These are phyloP conservation scores for Threskiornis aethiopicus DNA, from an alignment of 2,797 vertebrate species.

Conservation along the genomic window DNA sequence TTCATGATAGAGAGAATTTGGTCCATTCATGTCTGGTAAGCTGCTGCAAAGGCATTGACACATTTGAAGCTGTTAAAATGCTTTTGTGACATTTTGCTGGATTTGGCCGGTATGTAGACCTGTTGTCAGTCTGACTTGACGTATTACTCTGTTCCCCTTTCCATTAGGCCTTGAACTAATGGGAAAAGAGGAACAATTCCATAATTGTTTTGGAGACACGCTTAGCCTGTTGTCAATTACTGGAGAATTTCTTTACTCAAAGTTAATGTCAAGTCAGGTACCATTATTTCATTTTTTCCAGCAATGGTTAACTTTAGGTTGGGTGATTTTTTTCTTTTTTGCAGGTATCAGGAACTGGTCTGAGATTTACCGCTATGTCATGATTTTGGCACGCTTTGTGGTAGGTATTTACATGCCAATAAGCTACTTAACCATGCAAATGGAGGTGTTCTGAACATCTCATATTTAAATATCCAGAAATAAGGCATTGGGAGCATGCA, in stretches of 20 bases:
- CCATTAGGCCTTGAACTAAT: neutral
- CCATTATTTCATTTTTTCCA: neutral
- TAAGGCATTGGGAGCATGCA: neutral
- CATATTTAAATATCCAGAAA: neutral
- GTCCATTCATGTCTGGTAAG: neutral
- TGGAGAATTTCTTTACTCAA: neutral
- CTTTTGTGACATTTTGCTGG: neutral
- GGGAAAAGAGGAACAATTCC: neutral
- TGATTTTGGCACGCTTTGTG: constrained; percentile 58
- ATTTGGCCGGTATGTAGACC: neutral
- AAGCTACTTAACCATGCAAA: neutral
- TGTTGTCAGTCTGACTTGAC: neutral
- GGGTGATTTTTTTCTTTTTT: neutral
- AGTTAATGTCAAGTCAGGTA: neutral
- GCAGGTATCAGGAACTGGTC: constrained; percentile 58
- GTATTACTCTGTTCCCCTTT: neutral
- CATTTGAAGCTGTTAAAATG: neutral
- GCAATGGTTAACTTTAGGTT: neutral
- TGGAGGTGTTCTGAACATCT: neutral
- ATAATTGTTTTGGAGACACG: neutral
- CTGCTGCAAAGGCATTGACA: neutral
- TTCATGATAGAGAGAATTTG: neutral
- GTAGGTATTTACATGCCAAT: neutral
- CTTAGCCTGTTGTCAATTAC: accelerated
- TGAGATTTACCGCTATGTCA: constrained; percentile 56